Base-by-base conservation (phyloP, 2,797 vertebrate species). In the Pachyuromys duprasi region DNA sequence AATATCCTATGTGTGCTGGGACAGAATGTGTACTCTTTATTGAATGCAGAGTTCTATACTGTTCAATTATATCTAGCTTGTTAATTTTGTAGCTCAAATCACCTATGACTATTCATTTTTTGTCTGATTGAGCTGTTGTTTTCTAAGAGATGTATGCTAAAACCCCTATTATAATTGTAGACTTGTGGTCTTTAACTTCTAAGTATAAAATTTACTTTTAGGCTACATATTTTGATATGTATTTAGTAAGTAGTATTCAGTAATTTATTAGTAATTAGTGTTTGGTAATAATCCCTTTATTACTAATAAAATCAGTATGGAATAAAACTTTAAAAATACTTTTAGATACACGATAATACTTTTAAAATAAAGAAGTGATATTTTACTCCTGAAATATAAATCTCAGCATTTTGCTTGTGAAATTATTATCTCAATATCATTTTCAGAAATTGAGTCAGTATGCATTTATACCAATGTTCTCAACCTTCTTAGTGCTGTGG, bases 1-100 rank as follows among this genome's bases (percentile, higher is more conserved):
- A 88, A 74, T 69, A 12, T 65, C 18, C 13, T 78, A 20, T 2
- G 0, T 63, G 79, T 81, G 13, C 45, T 90, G 70, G 70, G 80
- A 95, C 87, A n/a, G 9, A 81, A 69, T 87, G 11, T 76, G 8
- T 81, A 65, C 87, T 96, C 31, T 94, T 42, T 93, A 93, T 45
- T 91, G 69, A n/a, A 5, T 79, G 2, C 36, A 95, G 24, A 17
- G 4, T 83, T 97, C 63, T 89, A 24, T 80, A 60, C 0, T 9
- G 60, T 91, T 96, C 83, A 96, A 31, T 90, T 83, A 81, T n/a
- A 89, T 91, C 31, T 91, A 87, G 80, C 65, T 49, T 95, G 20
- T 80, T 97, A 94, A 87, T 95, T 93, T 89, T 67, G 13, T 67
- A 86, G 42, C 91, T 96, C 67, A 93, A 81, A 91, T 87, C 18